Percentiles rank a stretch among this genome's conserved stretches.
Evolutionary conservation across 2,888 invertebrate species (phyloP).

Genomic region (Sipha maydis): DNA sequence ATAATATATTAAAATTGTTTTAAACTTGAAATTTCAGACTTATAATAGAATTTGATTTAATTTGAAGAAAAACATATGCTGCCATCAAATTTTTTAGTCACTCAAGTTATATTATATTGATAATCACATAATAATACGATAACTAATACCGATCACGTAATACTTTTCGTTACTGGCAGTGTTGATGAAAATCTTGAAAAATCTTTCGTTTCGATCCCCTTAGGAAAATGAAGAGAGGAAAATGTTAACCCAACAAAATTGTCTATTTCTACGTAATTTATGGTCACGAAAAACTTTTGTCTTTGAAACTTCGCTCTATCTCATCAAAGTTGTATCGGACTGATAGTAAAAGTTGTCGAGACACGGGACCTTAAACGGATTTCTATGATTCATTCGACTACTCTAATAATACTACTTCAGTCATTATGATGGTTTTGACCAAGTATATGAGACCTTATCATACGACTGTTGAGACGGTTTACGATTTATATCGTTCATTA

Average conservation of each 20-base stretch:
- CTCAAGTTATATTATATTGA: neutral
- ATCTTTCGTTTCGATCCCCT: neutral
- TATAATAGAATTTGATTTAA: neutral
- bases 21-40: neutral
- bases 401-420: constrained; percentile 1
- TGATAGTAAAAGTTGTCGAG: constrained; percentile 49
- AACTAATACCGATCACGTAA: neutral
- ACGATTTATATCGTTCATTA: neutral
- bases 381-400: constrained; percentile 49
- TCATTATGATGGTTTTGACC: constrained; percentile 24
- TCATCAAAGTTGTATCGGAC: constrained; percentile 51
- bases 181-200: neutral
- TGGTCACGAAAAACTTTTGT: constrained; percentile 53
- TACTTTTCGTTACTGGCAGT: neutral
- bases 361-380: constrained; percentile 41
- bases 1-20: neutral
- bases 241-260: constrained; percentile 46
- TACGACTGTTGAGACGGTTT: neutral
- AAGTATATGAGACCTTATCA: neutral
- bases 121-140: neutral
- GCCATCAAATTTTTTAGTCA: neutral
- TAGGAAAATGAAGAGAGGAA: constrained; percentile 15
- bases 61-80: neutral
- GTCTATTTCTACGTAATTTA: constrained; percentile 50
- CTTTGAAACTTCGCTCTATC: constrained; percentile 51